Evolutionary conservation across 2,888 invertebrate species (phyloP).

Genomic region (Scelioninae gen. 1): DNA sequence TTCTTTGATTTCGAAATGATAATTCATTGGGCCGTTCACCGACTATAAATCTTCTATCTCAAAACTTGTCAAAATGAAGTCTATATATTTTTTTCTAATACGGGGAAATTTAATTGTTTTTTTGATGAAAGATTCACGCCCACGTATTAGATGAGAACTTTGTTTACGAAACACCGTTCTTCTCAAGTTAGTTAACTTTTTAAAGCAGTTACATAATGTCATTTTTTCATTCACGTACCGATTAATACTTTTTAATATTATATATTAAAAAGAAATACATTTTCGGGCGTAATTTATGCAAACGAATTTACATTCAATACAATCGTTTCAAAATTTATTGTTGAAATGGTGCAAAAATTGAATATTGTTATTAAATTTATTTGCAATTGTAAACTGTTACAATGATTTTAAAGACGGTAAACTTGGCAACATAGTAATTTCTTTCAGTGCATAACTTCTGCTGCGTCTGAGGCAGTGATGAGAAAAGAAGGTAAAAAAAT

Average conservation of each 20-base stretch:
- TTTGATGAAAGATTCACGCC: conserved; percentile 36
- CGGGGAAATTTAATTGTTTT: conserved; percentile 58
- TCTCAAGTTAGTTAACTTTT: too few relatives aligned
- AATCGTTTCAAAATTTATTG: too few relatives aligned
- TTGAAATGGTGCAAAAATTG: too few relatives aligned
- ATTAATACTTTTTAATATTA: too few relatives aligned
- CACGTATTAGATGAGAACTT: conserved; percentile 17
- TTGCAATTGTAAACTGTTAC: too few relatives aligned
- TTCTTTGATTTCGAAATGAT: conserved; percentile 68
- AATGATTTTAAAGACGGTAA: conserved; percentile 50
- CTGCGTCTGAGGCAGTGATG: conserved; percentile 56
- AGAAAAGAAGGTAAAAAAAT: conserved; percentile 62
- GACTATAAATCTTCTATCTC: conserved; percentile 50
- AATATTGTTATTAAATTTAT: too few relatives aligned
- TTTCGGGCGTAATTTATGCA: too few relatives aligned
- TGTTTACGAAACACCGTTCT: conserved; percentile 29
- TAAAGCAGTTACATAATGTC: too few relatives aligned
- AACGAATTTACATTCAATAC: too few relatives aligned
- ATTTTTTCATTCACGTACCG: too few relatives aligned
- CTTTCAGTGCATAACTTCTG: conserved; percentile 67
- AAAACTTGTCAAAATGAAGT: conserved; percentile 59
- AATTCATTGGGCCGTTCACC: conserved; percentile 61
- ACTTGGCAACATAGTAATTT: conserved; percentile 68
- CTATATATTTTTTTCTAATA: conserved; percentile 55
- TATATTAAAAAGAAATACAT: too few relatives aligned